A percentile compares a stretch with the other conserved stretches of the same genome.
These are phyloP conservation scores for Danionella dracula DNA, from an alignment of 2,797 vertebrate species.

Conservation along the genomic window DNA sequence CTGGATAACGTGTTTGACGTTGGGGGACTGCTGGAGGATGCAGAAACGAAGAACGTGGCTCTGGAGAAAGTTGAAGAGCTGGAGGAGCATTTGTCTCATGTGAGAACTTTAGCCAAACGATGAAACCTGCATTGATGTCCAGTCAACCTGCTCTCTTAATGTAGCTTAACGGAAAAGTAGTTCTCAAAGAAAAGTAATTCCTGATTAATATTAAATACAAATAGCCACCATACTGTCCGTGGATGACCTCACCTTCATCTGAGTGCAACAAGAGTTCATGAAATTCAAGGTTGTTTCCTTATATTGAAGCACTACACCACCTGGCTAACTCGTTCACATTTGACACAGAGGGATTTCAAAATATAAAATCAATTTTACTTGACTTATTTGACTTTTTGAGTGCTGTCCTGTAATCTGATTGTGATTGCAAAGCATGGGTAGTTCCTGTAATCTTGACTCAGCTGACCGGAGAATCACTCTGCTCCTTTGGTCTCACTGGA, in stretches of 20 bases:
- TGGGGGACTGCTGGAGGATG: slow-evolving; percentile 91
- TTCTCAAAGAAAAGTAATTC: too few relatives aligned
- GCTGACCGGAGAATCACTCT: slow-evolving; percentile 57
- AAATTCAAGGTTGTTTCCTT: background rate
- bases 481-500: slow-evolving; percentile 51
- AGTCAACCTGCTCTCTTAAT: too few relatives aligned
- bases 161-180: too few relatives aligned
- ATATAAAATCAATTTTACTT: too few relatives aligned
- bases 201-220: too few relatives aligned
- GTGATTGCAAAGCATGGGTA: slow-evolving; percentile 60
- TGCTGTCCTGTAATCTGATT: background rate
- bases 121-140: too few relatives aligned
- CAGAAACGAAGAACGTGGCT: slow-evolving; percentile 94
- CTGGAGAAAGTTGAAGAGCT: slow-evolving; percentile 97
- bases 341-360: background rate
- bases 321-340: background rate
- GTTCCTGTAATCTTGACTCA: slow-evolving; percentile 50
- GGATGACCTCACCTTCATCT: background rate
- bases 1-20: slow-evolving; percentile 97
- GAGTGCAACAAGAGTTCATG: background rate
- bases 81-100: slow-evolving; percentile 94
- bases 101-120: slow-evolving; percentile 61
- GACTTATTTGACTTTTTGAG: background rate
- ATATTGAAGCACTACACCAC: background rate
- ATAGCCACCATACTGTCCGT: too few relatives aligned